A percentile compares a stretch with the other conserved stretches of the same genome.
Conservation (phyloP, 2,888 invertebrate genomes). For the Papilio elwesi region DNA sequence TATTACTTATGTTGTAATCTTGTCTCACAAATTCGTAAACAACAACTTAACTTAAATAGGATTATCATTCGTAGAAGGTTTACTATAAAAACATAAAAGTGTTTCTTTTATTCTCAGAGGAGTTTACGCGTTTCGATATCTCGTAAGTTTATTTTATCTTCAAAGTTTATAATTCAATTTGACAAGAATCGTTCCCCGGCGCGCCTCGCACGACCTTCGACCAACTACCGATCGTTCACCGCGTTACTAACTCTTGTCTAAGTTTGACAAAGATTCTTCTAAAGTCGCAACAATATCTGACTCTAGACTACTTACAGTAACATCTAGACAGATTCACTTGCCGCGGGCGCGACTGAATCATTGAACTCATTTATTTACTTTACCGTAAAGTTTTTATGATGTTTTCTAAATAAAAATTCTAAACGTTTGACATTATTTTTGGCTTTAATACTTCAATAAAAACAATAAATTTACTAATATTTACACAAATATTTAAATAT, state of each 20-base stretch:
- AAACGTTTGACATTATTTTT: too few species aligned
- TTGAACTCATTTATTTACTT: too few species aligned
- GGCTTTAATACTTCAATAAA: too few species aligned
- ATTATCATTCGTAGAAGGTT: background rate
- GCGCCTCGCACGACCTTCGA: background rate
- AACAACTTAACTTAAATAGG: too few species aligned
- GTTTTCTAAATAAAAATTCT: too few species aligned
- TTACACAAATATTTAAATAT: too few species aligned
- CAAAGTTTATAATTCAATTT: conserved; percentile 32
- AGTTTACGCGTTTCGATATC: conserved; percentile 22
- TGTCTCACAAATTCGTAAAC: too few species aligned
- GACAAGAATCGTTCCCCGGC: conserved; percentile 5
- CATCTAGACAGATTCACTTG: too few species aligned
- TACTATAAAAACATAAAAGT: background rate
- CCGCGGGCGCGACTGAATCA: too few species aligned
- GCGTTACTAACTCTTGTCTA: background rate
- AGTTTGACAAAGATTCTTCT: conserved; percentile 17
- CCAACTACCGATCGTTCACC: background rate
- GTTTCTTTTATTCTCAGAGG: conserved; percentile 2
- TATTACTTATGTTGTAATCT: too few species aligned
- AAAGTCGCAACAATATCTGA: background rate
- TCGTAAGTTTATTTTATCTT: conserved; percentile 23
- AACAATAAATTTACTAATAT: too few species aligned
- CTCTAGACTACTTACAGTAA: background rate
- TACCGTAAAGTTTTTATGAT: too few species aligned